A percentile compares a stretch with the other conserved stretches of the same genome.
phyloP scores from a whole-genome alignment of 2,113 vertebrate species.

The Diphyllodes magnificus region DNA sequence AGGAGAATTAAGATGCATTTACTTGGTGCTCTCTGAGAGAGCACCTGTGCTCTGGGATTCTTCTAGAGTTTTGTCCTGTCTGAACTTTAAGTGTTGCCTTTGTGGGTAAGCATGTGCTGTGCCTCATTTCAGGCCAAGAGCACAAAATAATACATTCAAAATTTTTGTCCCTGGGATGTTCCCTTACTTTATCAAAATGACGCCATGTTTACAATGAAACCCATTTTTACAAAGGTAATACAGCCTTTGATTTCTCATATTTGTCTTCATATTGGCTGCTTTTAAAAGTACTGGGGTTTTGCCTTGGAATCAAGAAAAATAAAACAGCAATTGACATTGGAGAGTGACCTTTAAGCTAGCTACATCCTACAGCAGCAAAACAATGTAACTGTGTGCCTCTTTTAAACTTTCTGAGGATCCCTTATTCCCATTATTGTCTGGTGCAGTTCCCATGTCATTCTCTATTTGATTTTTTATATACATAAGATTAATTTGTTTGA shows the following conservation, averaged over 20 bases:
- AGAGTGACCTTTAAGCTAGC: not conserved
- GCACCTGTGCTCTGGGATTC: not conserved
- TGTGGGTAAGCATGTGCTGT: not conserved
- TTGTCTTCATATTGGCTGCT: not conserved
- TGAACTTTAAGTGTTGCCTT: not conserved
- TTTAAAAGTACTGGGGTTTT: not conserved
- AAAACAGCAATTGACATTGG: not conserved
- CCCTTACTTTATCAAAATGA: slow-evolving; percentile 14
- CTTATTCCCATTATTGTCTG: not conserved
- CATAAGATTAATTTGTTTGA: not conserved
- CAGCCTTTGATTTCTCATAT: not conserved
- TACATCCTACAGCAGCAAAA: not conserved
- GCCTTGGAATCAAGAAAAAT: not conserved
- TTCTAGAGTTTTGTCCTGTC: not conserved
- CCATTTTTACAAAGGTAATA: not conserved
- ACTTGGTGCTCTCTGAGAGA: not conserved
- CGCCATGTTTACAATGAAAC: not conserved
- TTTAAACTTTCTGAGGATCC: not conserved
- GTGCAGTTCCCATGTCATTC: not conserved
- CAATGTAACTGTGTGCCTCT: not conserved
- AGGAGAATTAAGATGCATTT: not conserved
- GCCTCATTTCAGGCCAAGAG: not conserved
- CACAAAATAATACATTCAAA: not conserved
- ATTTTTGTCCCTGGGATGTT: not conserved
- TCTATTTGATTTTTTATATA: not conserved